Evolutionary conservation across 2,888 invertebrate genomes (phyloP).

Genomic region (Tinea semifulvella): DNA sequence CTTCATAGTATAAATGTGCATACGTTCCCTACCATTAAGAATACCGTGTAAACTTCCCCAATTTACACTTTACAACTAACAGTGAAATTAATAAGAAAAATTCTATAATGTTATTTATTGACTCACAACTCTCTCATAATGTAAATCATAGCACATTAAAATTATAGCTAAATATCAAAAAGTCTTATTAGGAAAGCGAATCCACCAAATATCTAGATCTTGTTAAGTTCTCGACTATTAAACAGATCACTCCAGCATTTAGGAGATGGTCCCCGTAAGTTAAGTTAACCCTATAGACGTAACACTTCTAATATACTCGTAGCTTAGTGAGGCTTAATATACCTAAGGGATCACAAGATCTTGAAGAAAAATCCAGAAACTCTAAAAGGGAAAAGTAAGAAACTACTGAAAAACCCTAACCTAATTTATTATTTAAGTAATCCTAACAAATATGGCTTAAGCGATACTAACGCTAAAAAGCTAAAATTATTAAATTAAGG

Average conservation of each 20-base stretch:
- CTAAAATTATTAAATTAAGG: constrained; percentile 26
- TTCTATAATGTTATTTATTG: background rate
- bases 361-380: constrained; percentile 36
- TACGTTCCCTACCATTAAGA: constrained; percentile 36
- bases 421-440: constrained; percentile 11
- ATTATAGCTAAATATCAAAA: constrained; percentile 42
- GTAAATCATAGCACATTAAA: constrained; percentile 20
- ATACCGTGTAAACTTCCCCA: constrained; percentile 61
- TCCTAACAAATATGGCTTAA: constrained; percentile 46
- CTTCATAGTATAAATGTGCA: constrained; percentile 34
- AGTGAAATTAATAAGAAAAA: constrained; percentile 2
- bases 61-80: constrained; percentile 41
- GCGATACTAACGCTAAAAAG: constrained; percentile 58
- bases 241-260: constrained; percentile 39
- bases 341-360: constrained; percentile 44
- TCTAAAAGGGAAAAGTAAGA: constrained; percentile 9
- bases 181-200: constrained; percentile 33
- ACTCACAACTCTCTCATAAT: constrained; percentile 44
- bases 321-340: constrained; percentile 17
- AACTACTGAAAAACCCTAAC: constrained; percentile 9
- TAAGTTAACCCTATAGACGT: constrained; percentile 28
- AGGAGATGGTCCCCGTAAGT: constrained; percentile 61
- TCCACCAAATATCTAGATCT: constrained; percentile 20
- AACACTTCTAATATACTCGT: constrained; percentile 4
- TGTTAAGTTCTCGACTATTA: background rate